Percentiles rank a stretch among this genome's conserved stretches.
These are phyloP conservation scores for Paralinhomoeus sp. DNA, from an alignment of 2,888 invertebrate species.

Conservation along the genomic window DNA sequence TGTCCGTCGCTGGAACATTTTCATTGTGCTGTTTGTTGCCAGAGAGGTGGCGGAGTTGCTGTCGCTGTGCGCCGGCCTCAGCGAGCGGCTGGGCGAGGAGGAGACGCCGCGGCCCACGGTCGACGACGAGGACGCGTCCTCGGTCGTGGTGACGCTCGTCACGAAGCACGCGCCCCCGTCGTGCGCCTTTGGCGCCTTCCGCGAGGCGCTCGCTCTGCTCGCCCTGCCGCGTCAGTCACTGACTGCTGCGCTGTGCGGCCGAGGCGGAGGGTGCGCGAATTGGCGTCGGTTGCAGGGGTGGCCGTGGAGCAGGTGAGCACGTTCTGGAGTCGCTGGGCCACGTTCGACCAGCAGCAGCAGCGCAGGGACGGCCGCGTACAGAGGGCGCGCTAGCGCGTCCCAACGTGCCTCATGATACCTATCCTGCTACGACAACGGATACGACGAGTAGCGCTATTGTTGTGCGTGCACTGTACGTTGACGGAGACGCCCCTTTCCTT, in stretches of 20 bases:
- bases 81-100: background rate
- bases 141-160: background rate
- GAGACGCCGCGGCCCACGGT: no score
- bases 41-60: background rate
- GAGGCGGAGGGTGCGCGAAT: no score
- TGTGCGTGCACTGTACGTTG: no score
- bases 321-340: slow-evolving; percentile 2
- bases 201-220: background rate
- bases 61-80: background rate
- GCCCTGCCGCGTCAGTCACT: background rate
- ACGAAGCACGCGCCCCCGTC: background rate
- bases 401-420: no score
- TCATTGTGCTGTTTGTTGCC: no score
- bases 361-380: background rate
- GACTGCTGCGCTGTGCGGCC: no score
- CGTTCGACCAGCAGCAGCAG: slow-evolving; percentile 1
- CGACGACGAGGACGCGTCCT: no score
- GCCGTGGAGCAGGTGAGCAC: slow-evolving; percentile 1
- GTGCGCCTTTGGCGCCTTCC: background rate
- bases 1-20: no score
- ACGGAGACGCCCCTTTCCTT: no score
- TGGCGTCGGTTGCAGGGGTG: slow-evolving; percentile 1
- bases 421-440: no score
- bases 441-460: no score
- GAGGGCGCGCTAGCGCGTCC: no score